Evolutionary conservation across 2,113 vertebrate species (phyloP).

Genomic region (Coreoperca whiteheadi): DNA sequence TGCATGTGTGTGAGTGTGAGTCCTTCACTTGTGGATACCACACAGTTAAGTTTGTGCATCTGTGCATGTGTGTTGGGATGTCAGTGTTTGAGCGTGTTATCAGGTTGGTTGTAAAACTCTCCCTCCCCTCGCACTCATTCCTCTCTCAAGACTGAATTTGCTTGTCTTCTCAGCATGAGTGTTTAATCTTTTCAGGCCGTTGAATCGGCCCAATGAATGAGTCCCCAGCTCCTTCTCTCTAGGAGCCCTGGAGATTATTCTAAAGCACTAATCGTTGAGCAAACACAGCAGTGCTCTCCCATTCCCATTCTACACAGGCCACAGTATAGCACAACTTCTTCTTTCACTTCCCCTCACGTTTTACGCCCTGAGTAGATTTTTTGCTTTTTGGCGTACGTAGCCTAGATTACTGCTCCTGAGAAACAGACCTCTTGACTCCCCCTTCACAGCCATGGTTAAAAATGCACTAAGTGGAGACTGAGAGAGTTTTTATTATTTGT

Average conservation of each 20-base stretch:
- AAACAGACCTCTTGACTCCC: conserved; percentile 73
- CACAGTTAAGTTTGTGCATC: conserved; percentile 52
- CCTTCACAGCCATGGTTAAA: conserved; percentile 58
- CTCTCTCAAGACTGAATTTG: conserved; percentile 95
- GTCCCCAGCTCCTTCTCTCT: conserved; percentile 95
- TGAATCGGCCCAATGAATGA: conserved; percentile 99
- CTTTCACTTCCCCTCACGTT: conserved; percentile 75
- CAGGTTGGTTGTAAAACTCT: conserved; percentile 67
- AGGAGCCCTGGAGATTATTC: conserved; percentile 99
- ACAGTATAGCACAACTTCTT: conserved; percentile 91
- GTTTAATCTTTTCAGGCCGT: conserved; percentile 99
- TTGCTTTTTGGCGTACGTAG: conserved; percentile 76
- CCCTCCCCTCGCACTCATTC: conserved; percentile 88
- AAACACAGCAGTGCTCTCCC: conserved; percentile 99
- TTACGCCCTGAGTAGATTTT: conserved; percentile 73
- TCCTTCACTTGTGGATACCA: conserved; percentile 46
- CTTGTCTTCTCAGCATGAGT: conserved; percentile 99
- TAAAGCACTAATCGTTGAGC: conserved; percentile 99
- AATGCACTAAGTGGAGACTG: conserved; percentile 62
- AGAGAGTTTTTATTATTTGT: conserved; percentile 69
- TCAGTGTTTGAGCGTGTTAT: conserved; percentile 62
- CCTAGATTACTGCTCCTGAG: conserved; percentile 76
- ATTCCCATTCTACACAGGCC: conserved; percentile 91
- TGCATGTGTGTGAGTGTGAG: conserved; percentile 72
- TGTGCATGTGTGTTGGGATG: conserved; percentile 64